Base-by-base conservation (phyloP, 2,888 invertebrate species). In the Plusia festucae region DNA sequence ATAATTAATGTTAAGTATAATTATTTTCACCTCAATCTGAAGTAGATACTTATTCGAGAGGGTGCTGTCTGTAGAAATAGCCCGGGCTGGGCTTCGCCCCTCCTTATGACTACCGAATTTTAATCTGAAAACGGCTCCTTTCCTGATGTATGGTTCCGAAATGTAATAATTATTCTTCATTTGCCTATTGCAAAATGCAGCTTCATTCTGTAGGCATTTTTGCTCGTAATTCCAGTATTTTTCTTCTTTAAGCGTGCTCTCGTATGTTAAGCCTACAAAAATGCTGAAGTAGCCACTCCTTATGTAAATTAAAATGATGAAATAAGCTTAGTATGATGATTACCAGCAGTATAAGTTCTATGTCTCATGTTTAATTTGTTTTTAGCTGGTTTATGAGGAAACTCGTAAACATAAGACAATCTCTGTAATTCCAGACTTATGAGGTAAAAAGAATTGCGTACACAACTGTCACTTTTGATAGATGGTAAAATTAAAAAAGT, bases 1-100 rank as follows among this genome's bases (percentile, higher is more conserved):
- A 65, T 80, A 68, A 80, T 77, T 77, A 77, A 78, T 74, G 78
- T 68, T 55, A n/a, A n/a, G n/a, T n/a, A 30, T 74, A 80, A 78
- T 77, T 80, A 77, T 77, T 77, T 80, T 80, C 68, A 77, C 64
- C 78, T 68, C 65, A 74, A 67, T 71, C 68, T 67, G 57, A 61
- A 67, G 71, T n/a, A n/a, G n/a, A n/a, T 70, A 24, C 60, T 66
- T 63, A 55, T 74, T 70, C 59, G 56, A 66, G 73, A 56, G 60
- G 60, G 58, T 53, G 18, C 22, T 20, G 51, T 53, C 57, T 13
- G 53, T 53, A 56, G 74, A 65, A 22, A 56, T 34, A 56, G 51
- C 53, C 18, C 32, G 20, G 40, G 53, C 60, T 51, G 40, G 32
- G 27, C 32, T 30, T 15, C 70, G n/a, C 61, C 72, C 68, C 54